A percentile compares a stretch with the other conserved stretches of the same genome.
These are phyloP conservation scores for Emmelina monodactyla DNA, from an alignment of 2,888 invertebrate species.

Conservation along the genomic window DNA sequence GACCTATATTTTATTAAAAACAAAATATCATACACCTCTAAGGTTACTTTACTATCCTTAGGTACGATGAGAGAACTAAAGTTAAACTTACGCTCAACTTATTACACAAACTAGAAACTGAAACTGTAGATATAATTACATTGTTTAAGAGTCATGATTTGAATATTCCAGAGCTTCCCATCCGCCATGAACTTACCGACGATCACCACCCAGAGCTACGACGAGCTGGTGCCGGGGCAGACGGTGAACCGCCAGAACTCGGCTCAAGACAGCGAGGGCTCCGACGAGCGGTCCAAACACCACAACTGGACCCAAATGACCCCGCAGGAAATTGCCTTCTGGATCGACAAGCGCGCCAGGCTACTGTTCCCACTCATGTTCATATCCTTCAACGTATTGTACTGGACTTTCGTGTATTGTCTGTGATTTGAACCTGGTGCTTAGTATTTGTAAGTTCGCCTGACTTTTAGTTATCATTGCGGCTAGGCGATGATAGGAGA, in stretches of 20 bases:
- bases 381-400: conserved; percentile 79
- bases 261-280: conserved; percentile 37
- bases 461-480: too few relatives aligned
- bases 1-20: too few relatives aligned
- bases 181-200: conserved; percentile 71
- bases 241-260: conserved; percentile 24
- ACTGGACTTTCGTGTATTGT: conserved; percentile 80
- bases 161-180: conserved; percentile 72
- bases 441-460: too few relatives aligned
- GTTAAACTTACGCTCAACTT: too few relatives aligned
- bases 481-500: too few relatives aligned
- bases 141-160: too few relatives aligned
- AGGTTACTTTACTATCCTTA: too few relatives aligned
- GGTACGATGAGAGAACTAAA: too few relatives aligned
- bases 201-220: conserved; percentile 73
- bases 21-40: too few relatives aligned
- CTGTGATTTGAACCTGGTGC: conserved; percentile 33
- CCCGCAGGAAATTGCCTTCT: conserved; percentile 86
- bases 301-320: conserved; percentile 82
- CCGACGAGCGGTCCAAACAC: conserved; percentile 44
- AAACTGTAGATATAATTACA: too few relatives aligned
- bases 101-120: too few relatives aligned
- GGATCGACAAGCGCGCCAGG: conserved; percentile 84
- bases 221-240: conserved; percentile 53
- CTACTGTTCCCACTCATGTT: conserved; percentile 80